phyloP scores from a whole-genome alignment of 2,888 invertebrate genomes.

The Teinopalpus imperialis region DNA sequence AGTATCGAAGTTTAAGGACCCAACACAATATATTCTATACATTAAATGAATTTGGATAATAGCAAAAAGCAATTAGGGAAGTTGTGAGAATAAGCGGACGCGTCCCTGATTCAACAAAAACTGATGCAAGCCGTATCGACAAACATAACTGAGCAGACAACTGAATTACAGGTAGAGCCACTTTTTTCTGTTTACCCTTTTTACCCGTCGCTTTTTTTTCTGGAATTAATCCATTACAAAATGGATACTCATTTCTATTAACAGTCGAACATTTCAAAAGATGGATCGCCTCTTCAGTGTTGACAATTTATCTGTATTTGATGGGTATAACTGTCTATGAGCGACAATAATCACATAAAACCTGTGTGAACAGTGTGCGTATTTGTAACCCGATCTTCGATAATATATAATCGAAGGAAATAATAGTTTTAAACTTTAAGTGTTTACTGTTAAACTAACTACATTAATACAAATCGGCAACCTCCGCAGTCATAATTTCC shows the following conservation, averaged over 20 bases:
- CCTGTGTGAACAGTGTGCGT: too few relatives aligned
- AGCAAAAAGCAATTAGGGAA: conserved; percentile 43
- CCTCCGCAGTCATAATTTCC: conserved; percentile 6
- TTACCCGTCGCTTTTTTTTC: conserved; percentile 1
- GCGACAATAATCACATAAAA: neutral
- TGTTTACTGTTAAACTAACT: too few relatives aligned
- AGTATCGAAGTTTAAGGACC: conserved; percentile 10
- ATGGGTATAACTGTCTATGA: too few relatives aligned
- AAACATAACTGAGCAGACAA: conserved; percentile 46
- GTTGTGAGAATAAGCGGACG: conserved; percentile 37
- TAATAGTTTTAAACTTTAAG: too few relatives aligned
- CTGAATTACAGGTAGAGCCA: conserved; percentile 48
- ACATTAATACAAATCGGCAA: neutral
- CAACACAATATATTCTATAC: conserved; percentile 11
- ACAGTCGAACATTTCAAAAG: neutral
- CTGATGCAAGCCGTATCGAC: conserved; percentile 36
- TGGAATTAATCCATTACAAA: neutral
- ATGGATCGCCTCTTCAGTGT: too few relatives aligned
- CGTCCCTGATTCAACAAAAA: conserved; percentile 48
- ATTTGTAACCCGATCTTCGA: too few relatives aligned
- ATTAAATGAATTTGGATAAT: conserved; percentile 30
- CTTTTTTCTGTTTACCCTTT: conserved; percentile 34
- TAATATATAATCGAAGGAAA: too few relatives aligned
- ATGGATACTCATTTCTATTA: neutral
- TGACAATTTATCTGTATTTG: too few relatives aligned